phyloP scores from a whole-genome alignment of 2,888 invertebrate genomes.

The Ormyrus nitidulus region DNA sequence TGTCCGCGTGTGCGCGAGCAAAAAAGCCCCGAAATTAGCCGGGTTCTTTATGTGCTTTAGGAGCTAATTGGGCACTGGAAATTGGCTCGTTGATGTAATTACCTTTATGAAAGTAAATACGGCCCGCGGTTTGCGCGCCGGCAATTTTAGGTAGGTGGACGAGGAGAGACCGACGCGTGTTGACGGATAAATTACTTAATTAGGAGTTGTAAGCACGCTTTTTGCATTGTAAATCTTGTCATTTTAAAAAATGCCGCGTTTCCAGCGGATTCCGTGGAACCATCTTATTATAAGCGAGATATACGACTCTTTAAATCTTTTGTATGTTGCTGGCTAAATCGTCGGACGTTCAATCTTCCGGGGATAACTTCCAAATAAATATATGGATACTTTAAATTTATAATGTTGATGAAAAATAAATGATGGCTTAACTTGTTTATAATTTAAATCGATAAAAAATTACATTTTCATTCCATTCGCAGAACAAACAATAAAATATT shows the following conservation, averaged over 20 bases:
- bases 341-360: neutral
- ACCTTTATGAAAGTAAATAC: conserved; percentile 43
- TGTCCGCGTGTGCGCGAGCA: neutral
- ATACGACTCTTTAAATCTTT: conserved; percentile 20
- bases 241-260: conserved; percentile 8
- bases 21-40: conserved; percentile 3
- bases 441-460: too few relatives aligned
- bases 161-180: conserved; percentile 12
- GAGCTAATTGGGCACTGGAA: conserved; percentile 40
- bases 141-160: conserved; percentile 22
- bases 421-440: too few relatives aligned
- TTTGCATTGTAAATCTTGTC: conserved; percentile 53
- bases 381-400: neutral
- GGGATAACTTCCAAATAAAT: neutral
- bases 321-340: too few relatives aligned
- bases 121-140: conserved; percentile 8
- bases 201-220: conserved; percentile 27
- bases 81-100: conserved; percentile 46
- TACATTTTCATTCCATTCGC: too few relatives aligned
- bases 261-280: neutral
- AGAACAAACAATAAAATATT: too few relatives aligned
- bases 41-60: conserved; percentile 51
- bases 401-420: too few relatives aligned
- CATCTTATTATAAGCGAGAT: conserved; percentile 23
- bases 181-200: conserved; percentile 54